phyloP scores from a whole-genome alignment of 2,888 invertebrate species.

The Neoscelio sp. region DNA sequence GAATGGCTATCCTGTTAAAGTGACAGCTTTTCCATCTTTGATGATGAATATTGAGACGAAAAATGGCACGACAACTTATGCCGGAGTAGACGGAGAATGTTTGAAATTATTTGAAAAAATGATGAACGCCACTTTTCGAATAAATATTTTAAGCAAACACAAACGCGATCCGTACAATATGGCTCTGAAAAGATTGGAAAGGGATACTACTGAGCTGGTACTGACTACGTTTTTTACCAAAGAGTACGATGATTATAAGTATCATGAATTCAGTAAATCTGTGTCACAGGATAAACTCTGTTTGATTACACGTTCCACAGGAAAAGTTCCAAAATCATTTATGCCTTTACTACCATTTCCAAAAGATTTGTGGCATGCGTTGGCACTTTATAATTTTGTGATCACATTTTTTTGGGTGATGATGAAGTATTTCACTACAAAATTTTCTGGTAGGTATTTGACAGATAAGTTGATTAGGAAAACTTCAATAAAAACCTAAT shows the following conservation, averaged over 20 bases:
- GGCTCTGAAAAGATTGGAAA: constrained; percentile 61
- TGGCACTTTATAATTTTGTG: constrained; percentile 67
- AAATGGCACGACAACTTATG: constrained; percentile 69
- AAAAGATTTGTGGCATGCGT: constrained; percentile 67
- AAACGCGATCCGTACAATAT: constrained; percentile 69
- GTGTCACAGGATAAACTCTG: constrained; percentile 72
- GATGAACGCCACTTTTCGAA: constrained; percentile 65
- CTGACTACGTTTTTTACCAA: constrained; percentile 71
- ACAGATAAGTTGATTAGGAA: too few relatives aligned
- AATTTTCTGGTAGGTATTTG: not conserved
- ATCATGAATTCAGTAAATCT: constrained; percentile 68
- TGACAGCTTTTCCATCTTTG: constrained; percentile 69
- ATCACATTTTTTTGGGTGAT: constrained; percentile 70
- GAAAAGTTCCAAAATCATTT: constrained; percentile 70
- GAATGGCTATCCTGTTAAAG: constrained; percentile 10
- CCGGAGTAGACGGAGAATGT: constrained; percentile 67
- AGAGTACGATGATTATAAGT: constrained; percentile 48
- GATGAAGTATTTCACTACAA: constrained; percentile 25
- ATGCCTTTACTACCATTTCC: constrained; percentile 73
- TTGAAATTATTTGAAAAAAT: constrained; percentile 64
- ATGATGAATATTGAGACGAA: constrained; percentile 82
- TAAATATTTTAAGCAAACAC: constrained; percentile 32
- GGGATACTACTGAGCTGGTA: constrained; percentile 63
- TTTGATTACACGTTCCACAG: constrained; percentile 69
- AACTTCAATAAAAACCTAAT: too few relatives aligned